phyloP scores from a whole-genome alignment of 2,797 vertebrate genomes.

The Sandelia bainsii region DNA sequence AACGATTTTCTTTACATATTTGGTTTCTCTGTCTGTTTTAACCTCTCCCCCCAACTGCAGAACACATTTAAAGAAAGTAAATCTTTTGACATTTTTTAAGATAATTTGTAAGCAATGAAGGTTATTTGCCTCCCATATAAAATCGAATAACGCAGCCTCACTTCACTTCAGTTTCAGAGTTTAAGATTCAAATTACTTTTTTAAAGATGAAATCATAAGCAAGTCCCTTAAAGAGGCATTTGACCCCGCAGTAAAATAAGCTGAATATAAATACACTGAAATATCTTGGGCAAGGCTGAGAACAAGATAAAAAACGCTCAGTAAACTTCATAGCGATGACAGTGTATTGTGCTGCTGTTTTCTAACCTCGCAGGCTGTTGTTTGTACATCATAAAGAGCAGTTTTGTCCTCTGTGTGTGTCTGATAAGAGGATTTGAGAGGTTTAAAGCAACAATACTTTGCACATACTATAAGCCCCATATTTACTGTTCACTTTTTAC shows the following conservation, averaged over 20 bases:
- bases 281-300: conserved; percentile 21
- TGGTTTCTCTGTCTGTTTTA: conserved; percentile 1
- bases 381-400: conserved; percentile 56
- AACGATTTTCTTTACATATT: background rate
- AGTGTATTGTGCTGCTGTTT: conserved; percentile 15
- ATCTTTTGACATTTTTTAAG: background rate
- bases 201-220: conserved; percentile 31
- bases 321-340: conserved; percentile 26
- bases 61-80: background rate
- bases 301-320: conserved; percentile 34
- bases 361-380: conserved; percentile 38
- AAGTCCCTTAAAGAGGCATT: conserved; percentile 13
- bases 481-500: conserved; percentile 49
- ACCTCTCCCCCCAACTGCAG: background rate
- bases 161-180: conserved; percentile 3
- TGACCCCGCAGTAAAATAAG: conserved; percentile 37
- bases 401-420: conserved; percentile 57
- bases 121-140: background rate
- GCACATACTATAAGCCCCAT: conserved; percentile 40
- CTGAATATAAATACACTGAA: conserved; percentile 22
- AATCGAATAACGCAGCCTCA: background rate
- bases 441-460: conserved; percentile 59
- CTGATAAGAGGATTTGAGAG: conserved; percentile 73
- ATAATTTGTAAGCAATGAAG: background rate
- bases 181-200: conserved; percentile 17